Base-by-base conservation (phyloP, 2,113 vertebrate genomes). In the Rafetus swinhoei region DNA sequence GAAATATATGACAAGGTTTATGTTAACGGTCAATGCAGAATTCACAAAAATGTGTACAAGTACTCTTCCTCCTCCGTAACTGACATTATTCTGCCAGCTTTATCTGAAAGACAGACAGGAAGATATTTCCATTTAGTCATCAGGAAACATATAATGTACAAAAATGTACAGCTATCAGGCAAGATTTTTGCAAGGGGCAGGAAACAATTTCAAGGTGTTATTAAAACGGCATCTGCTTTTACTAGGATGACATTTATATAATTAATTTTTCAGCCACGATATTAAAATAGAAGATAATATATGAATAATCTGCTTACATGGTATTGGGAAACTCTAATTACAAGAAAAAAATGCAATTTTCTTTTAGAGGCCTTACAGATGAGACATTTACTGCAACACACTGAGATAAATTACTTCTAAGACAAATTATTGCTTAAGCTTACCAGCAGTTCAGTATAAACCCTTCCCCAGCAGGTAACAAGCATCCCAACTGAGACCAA, bases 151-250 rank as follows among this genome's bases (percentile, higher is more conserved):
- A 35, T 81, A 77, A 86, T 25, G 6, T 29, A 93, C 92, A 27
- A 87, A 96, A 93, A 93, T 81, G 89, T 89, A 84, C n/a, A 79
- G 19, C 39, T 27, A 90, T 15, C 85, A 95, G 27, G 4, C 35
- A 89, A 84, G 9, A 86, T 85, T n/a, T 92, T 92, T 94, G 57
- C 35, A 87, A 79, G 60, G 3, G 16, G 5, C 5, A 80, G 45
- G 59, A 92, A 93, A 96, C 2, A 88, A 93, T 92, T 55, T 89
- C 21, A 87, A 88, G 81, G 89, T 86, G n/a, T 62, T 87, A 60
- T 81, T 89, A 39, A 90, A 89, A 95, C 81, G 10, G 9, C 10
- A 81, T 85, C 57, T 69, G 76, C 4, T 29, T 62, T 16, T n/a
- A 39, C 27, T 86, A 62, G 21, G 93, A 9, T 69, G 93, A 87